Percentiles rank a stretch among this genome's conserved stretches.
Evolutionary conservation across 2,888 invertebrate species (phyloP).

Genomic region (Trichacis sp.): DNA sequence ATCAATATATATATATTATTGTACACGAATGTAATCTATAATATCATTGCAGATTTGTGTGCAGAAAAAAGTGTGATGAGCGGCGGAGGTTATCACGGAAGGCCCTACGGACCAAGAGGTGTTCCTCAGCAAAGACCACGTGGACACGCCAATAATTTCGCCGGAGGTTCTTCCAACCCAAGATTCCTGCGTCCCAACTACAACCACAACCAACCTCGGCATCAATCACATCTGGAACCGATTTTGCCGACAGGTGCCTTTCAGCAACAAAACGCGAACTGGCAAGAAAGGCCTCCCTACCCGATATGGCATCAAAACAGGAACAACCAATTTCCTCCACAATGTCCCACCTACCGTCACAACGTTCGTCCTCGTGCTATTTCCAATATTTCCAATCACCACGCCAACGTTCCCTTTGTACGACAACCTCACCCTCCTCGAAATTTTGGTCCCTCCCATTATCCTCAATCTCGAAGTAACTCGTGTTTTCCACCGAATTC

Average conservation of each 20-base stretch:
- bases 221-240: conserved; percentile 16
- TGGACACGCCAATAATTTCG: conserved; percentile 35
- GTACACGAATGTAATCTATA: too few species aligned
- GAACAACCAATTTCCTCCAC: conserved; percentile 22
- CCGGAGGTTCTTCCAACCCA: conserved; percentile 19
- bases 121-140: conserved; percentile 35
- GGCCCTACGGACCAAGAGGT: conserved; percentile 55
- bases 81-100: conserved; percentile 55
- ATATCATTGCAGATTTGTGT: too few species aligned
- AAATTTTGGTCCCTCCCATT: not conserved
- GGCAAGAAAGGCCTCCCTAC: conserved; percentile 29
- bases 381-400: not conserved
- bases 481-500: not conserved
- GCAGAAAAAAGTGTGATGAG: conserved; percentile 52
- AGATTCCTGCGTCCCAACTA: conserved; percentile 34
- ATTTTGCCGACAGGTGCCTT: conserved; percentile 18
- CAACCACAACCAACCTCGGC: conserved; percentile 35
- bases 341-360: conserved; percentile 25
- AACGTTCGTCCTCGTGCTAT: not conserved
- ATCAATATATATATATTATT: too few species aligned
- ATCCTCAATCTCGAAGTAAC: not conserved
- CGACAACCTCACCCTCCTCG: not conserved
- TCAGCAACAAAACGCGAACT: conserved; percentile 21
- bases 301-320: conserved; percentile 39
- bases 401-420: too few species aligned